Percentiles rank a stretch among this genome's conserved stretches.
These are phyloP conservation scores for Brachypteracias leptosomus DNA, from an alignment of 2,113 vertebrate genomes.

Conservation along the genomic window DNA sequence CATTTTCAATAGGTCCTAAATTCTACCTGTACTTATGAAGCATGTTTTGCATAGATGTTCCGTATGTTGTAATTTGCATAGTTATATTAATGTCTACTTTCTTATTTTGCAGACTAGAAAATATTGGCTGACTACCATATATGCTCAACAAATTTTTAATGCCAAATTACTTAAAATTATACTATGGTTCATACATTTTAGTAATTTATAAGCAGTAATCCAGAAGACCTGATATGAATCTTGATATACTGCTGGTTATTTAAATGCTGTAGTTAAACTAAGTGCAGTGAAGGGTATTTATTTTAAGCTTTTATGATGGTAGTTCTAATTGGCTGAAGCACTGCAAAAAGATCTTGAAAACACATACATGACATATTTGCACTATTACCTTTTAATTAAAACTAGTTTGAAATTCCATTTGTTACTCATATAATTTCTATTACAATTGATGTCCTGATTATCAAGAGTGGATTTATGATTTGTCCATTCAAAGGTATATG, in stretches of 20 bases:
- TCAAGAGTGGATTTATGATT: background rate
- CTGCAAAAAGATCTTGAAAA: background rate
- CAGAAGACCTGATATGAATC: background rate
- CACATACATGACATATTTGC: background rate
- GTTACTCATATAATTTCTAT: background rate
- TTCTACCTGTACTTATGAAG: background rate
- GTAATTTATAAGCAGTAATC: background rate
- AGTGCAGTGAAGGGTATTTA: background rate
- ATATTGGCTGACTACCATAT: background rate
- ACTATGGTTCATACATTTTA: background rate
- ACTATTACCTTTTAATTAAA: slow-evolving; percentile 29
- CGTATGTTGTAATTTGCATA: background rate
- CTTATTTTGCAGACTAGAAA: background rate
- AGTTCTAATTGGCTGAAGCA: background rate
- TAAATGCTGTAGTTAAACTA: background rate
- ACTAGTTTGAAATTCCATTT: background rate
- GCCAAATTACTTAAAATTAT: background rate
- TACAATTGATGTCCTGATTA: background rate
- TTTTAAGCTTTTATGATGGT: background rate
- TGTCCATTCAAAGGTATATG: background rate
- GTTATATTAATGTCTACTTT: background rate
- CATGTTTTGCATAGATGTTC: background rate
- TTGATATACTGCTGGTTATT: background rate
- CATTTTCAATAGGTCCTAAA: background rate
- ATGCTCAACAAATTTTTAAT: background rate